Base-by-base conservation (phyloP, 2,113 vertebrate genomes). In the Nesogale talazaci region DNA sequence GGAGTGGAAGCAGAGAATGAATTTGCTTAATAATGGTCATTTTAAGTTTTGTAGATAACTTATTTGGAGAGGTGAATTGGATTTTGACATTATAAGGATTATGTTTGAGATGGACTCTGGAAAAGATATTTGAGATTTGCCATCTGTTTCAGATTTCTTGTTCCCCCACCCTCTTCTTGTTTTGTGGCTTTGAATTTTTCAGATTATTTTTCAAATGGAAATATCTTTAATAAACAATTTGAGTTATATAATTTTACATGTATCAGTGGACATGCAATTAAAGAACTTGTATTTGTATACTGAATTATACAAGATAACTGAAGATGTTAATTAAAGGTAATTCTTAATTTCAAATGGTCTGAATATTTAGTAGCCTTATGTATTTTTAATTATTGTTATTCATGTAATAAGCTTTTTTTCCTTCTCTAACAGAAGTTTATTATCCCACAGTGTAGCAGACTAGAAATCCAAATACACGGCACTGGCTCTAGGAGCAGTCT, bases 81-180 rank as follows among this genome's bases (percentile, higher is more conserved):
- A 94, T 95, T 96, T 97, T 95, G 91, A 96, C 79, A 93, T 95
- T 95, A 92, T 89, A 94, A 94, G 93, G 87, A 95, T 93, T 93
- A 76, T 94, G 59, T 97, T 97, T 94, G 95, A 88, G 82, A 95
- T 97, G 95, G 96, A 96, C 89, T 94, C 65, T 29, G 80, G 83
- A 25, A 31, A 90, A 80, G 93, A 94, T 91, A 84, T 40, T 69
- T 65, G 22, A 83, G 63, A 86, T 79, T 94, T 88, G 70, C 96
- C 96, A 97, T 96, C 97, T 97, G 95, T 95, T 96, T 96, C 89
- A 92, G 65, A 94, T 95, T 92, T 79, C n/a, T 80, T 82, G 14
- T 80, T 83, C 81, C 59, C 76, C 65, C 46, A 63, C 52, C 84
- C 74, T 46, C 89, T 70, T 86, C 42, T 36, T 95, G n/a, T 95